Percentiles rank a stretch among this genome's conserved stretches.
Evolutionary conservation across 2,113 vertebrate species (phyloP).

Genomic region (Leptobrachium ailaonicum): DNA sequence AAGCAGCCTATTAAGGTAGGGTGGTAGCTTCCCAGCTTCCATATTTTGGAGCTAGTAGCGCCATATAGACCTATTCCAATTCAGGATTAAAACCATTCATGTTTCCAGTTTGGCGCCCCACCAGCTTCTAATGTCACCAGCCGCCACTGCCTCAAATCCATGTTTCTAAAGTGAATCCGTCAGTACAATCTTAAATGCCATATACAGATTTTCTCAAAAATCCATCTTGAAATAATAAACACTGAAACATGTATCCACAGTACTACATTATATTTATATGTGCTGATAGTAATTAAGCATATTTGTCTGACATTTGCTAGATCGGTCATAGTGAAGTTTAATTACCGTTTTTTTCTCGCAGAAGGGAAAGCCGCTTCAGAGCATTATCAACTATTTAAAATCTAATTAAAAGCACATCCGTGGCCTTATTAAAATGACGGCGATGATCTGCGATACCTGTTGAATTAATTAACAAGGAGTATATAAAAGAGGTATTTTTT

Average conservation of each 20-base stretch:
- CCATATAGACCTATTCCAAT: too few species aligned
- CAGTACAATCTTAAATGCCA: conserved; percentile 14
- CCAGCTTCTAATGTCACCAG: too few species aligned
- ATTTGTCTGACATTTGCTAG: conserved; percentile 68
- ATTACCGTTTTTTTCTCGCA: conserved; percentile 46
- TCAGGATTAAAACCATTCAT: too few species aligned
- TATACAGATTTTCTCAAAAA: conserved; percentile 12
- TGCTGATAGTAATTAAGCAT: conserved; percentile 61
- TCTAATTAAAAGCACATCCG: conserved; percentile 41
- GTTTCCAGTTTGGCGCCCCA: too few species aligned
- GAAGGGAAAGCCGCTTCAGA: conserved; percentile 51
- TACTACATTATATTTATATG: conserved; percentile 53
- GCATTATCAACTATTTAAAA: conserved; percentile 55
- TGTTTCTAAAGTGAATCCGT: neutral
- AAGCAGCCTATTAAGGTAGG: too few species aligned
- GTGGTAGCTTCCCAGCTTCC: too few species aligned
- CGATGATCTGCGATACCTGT: neutral
- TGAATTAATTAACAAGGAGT: conserved; percentile 5
- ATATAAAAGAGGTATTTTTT: neutral
- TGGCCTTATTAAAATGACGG: neutral
- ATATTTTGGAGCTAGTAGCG: too few species aligned
- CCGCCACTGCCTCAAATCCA: too few species aligned
- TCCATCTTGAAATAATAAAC: conserved; percentile 52
- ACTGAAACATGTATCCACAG: conserved; percentile 55
- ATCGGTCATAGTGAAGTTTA: conserved; percentile 53